A percentile compares a stretch with the other conserved stretches of the same genome.
Conservation (phyloP, 1,140 invertebrate genomes). For the Heterodera carotae region DNA sequence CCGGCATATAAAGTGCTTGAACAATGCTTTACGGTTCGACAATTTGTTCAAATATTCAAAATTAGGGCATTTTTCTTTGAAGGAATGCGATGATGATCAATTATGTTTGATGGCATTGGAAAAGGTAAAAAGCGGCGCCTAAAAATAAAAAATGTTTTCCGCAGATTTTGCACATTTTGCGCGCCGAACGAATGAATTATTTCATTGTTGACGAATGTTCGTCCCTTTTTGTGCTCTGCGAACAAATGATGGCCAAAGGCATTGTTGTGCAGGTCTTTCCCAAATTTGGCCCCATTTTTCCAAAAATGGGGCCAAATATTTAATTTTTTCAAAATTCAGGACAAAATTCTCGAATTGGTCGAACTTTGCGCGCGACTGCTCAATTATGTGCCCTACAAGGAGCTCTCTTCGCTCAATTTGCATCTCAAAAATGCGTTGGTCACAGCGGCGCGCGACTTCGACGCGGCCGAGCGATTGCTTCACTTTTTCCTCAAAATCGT, state of each 20-base stretch:
- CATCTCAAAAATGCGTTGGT: conserved; percentile 78
- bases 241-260: conserved; percentile 87
- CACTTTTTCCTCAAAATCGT: conserved; percentile 60
- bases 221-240: conserved; percentile 90
- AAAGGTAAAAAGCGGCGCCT: conserved; percentile 24
- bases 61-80: not conserved
- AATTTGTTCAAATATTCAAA: conserved; percentile 20
- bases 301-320: too few relatives aligned
- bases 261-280: conserved; percentile 85
- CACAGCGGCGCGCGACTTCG: conserved; percentile 50
- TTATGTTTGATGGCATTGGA: conserved; percentile 86
- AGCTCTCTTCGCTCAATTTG: conserved; percentile 90
- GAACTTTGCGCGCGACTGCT: conserved; percentile 95
- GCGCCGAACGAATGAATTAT: conserved; percentile 96
- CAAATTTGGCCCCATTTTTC: too few relatives aligned
- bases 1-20: conserved; percentile 61
- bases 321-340: conserved; percentile 67
- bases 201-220: conserved; percentile 95
- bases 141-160: not conserved
- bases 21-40: conserved; percentile 49
- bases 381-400: conserved; percentile 97
- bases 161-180: conserved; percentile 91
- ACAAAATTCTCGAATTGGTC: conserved; percentile 90
- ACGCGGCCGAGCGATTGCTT: conserved; percentile 71
- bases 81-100: conserved; percentile 47